A percentile compares a stretch with the other conserved stretches of the same genome.
Conservation (phyloP, 2,888 invertebrate species). For the Zelleria hepariella region DNA sequence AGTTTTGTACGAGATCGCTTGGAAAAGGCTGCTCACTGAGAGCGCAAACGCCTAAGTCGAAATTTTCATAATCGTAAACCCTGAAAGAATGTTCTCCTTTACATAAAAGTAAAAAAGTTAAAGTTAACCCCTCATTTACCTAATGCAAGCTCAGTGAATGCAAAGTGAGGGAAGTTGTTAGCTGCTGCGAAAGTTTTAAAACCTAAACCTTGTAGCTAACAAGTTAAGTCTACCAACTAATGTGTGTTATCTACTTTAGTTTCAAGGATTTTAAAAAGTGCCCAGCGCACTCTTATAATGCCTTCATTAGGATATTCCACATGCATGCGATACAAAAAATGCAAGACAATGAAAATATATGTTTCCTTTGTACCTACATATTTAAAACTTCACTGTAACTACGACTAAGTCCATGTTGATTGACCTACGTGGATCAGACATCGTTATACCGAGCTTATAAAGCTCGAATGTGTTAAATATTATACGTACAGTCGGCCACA, state of each 20-base stretch:
- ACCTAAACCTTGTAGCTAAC: background rate
- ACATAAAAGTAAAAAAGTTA: background rate
- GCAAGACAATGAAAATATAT: too few relatives aligned
- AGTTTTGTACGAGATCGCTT: background rate
- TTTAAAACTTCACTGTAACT: too few relatives aligned
- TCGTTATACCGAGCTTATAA: too few relatives aligned
- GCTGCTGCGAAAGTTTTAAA: slow-evolving; percentile 15
- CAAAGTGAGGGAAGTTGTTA: background rate
- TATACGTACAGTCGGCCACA: too few relatives aligned
- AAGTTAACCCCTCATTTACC: background rate
- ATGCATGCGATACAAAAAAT: too few relatives aligned
- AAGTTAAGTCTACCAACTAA: background rate
- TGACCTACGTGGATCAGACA: too few relatives aligned
- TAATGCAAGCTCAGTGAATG: background rate
- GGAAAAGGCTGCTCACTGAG: background rate
- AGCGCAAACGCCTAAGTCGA: background rate
- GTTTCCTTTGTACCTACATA: too few relatives aligned
- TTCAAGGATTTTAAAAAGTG: too few relatives aligned
- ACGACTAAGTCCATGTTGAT: too few relatives aligned
- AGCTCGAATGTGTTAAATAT: too few relatives aligned
- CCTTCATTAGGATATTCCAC: too few relatives aligned
- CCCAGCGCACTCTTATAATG: too few relatives aligned
- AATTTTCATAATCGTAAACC: slow-evolving; percentile 1
- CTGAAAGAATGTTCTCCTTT: background rate
- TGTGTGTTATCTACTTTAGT: background rate